phyloP scores from a whole-genome alignment of 2,113 vertebrate species.

The Actenoides hombroni region DNA sequence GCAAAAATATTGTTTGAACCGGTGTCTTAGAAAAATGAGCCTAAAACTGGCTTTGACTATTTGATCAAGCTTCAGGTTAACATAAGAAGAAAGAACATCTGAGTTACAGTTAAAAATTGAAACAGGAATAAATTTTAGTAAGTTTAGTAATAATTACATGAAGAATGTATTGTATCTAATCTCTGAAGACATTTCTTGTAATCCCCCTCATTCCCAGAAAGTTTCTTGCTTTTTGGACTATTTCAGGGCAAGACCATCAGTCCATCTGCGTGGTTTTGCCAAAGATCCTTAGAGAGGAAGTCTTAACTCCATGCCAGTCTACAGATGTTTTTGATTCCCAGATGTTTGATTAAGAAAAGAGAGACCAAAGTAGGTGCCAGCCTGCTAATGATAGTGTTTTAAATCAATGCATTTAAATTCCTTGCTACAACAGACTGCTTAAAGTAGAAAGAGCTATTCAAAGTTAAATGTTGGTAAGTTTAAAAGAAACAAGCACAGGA shows the following conservation, averaged over 20 bases:
- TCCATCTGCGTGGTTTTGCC: slow-evolving; percentile 2
- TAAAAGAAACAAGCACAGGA: background rate
- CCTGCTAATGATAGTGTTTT: slow-evolving; percentile 58
- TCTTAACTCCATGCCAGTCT: background rate
- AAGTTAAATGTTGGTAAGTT: slow-evolving; percentile 5
- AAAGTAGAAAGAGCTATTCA: slow-evolving; percentile 23
- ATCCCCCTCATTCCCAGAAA: background rate
- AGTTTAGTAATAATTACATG: background rate
- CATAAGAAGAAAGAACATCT: background rate
- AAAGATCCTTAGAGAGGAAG: background rate
- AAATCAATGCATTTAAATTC: slow-evolving; percentile 10
- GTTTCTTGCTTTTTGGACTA: background rate
- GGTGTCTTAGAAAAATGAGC: background rate
- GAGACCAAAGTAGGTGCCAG: slow-evolving; percentile 23
- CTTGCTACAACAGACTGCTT: slow-evolving; percentile 24
- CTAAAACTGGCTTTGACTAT: background rate
- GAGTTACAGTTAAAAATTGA: background rate
- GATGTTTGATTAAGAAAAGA: slow-evolving; percentile 49
- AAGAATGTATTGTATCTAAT: background rate
- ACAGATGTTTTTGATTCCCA: slow-evolving; percentile 48
- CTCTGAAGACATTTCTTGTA: background rate
- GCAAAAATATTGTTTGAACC: background rate
- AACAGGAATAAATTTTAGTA: background rate
- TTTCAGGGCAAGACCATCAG: slow-evolving; percentile 7
- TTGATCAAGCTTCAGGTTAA: background rate